Evolutionary conservation across 2,888 invertebrate species (phyloP).

Genomic region (Microctonus brassicae): DNA sequence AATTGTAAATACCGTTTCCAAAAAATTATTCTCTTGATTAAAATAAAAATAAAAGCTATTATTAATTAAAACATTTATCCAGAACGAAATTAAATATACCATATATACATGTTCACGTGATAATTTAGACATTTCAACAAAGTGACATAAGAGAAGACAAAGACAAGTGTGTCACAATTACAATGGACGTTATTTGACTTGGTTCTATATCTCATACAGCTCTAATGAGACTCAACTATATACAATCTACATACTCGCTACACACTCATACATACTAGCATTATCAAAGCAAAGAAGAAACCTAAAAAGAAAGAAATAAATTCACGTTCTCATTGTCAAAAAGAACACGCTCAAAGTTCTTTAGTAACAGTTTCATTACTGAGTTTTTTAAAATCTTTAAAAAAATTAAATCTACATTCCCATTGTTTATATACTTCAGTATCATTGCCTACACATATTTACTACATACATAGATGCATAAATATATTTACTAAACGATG

Average conservation of each 20-base stretch:
- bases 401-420: slow-evolving; percentile 15
- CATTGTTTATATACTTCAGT: background rate
- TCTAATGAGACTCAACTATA: slow-evolving; percentile 26
- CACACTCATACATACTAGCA: background rate
- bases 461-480: too few species aligned
- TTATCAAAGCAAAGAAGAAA: background rate
- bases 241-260: too few species aligned
- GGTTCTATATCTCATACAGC: slow-evolving; percentile 10
- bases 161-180: slow-evolving; percentile 16
- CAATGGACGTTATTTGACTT: slow-evolving; percentile 22
- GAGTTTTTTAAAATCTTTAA: slow-evolving; percentile 24
- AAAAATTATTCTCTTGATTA: too few species aligned
- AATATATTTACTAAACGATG: too few species aligned
- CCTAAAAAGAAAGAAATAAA: background rate
- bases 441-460: too few species aligned
- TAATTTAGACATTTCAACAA: background rate
- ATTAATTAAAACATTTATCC: too few species aligned
- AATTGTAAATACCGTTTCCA: too few species aligned
- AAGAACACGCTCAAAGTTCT: slow-evolving; percentile 6
- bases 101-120: background rate
- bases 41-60: too few species aligned
- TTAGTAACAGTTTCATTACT: slow-evolving; percentile 17
- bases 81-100: background rate
- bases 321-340: slow-evolving; percentile 4
- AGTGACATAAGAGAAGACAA: background rate